Conservation (phyloP, 1,140 invertebrate genomes). For the Cotesia vestalis region DNA sequence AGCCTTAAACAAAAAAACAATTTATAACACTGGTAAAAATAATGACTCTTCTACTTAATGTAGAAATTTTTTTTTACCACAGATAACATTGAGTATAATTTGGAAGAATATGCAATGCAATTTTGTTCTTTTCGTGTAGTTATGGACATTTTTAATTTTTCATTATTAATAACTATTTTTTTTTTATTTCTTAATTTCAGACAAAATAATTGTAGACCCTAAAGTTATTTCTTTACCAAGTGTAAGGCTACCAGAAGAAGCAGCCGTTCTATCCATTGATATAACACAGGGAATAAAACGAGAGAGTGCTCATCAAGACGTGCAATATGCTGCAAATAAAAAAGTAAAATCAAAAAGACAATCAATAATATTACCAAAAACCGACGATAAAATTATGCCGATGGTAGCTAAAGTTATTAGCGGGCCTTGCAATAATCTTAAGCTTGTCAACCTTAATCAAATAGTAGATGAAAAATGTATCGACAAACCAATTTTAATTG, state of each 20-base stretch:
- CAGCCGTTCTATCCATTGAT: neutral
- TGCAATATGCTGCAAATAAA: conserved; percentile 44
- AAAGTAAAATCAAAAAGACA: conserved; percentile 43
- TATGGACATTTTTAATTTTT: too few relatives aligned
- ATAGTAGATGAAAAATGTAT: conserved; percentile 23
- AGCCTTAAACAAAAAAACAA: too few relatives aligned
- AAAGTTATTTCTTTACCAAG: neutral
- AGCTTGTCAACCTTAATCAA: conserved; percentile 45
- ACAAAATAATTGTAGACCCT: neutral
- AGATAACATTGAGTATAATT: too few relatives aligned
- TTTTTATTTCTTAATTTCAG: neutral
- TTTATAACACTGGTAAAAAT: too few relatives aligned
- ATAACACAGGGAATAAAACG: neutral
- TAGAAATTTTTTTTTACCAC: too few relatives aligned
- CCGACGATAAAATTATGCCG: conserved; percentile 32
- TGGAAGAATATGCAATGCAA: too few relatives aligned
- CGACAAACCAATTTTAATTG: conserved; percentile 47
- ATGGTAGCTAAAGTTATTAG: conserved; percentile 32
- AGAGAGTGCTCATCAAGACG: conserved; percentile 18
- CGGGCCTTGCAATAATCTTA: conserved; percentile 41
- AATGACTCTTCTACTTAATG: too few relatives aligned
- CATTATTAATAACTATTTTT: too few relatives aligned
- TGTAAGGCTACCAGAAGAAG: neutral
- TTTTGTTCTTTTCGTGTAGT: too few relatives aligned
- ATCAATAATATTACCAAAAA: conserved; percentile 53